Evolutionary conservation across 2,113 vertebrate genomes (phyloP).

Genomic region (Psammodynastes pulverulentus): DNA sequence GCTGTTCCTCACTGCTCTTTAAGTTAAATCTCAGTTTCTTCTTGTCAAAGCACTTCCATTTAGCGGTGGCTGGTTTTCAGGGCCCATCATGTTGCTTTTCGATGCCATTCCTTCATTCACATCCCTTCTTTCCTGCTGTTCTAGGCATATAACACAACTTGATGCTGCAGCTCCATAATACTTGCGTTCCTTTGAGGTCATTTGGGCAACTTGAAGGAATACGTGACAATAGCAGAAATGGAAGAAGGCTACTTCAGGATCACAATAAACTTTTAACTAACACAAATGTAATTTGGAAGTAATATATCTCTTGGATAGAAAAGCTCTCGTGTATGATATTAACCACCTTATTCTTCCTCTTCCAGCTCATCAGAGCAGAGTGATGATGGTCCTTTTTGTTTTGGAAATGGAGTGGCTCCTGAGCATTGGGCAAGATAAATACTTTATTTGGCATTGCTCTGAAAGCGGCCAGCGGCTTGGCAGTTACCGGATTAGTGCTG

Average conservation of each 20-base stretch:
- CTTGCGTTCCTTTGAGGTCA: not conserved
- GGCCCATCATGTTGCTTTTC: too few relatives aligned
- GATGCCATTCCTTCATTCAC: too few relatives aligned
- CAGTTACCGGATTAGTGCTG: slow-evolving; percentile 83
- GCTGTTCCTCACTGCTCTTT: not conserved
- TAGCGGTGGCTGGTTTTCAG: not conserved
- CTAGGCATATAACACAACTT: not conserved
- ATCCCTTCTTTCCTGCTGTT: not conserved
- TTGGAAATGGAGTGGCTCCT: slow-evolving; percentile 98
- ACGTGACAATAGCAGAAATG: not conserved
- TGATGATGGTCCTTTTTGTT: slow-evolving; percentile 91
- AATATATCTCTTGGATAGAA: not conserved
- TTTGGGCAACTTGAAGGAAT: not conserved
- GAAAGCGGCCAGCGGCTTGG: slow-evolving; percentile 91
- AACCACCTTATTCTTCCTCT: slow-evolving; percentile 49
- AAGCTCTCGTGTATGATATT: not conserved
- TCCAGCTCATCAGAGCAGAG: slow-evolving; percentile 89
- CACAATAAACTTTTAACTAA: not conserved
- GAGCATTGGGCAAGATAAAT: slow-evolving; percentile 93
- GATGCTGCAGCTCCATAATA: not conserved
- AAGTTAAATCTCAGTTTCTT: not conserved
- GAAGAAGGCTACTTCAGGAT: not conserved
- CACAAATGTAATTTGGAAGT: not conserved
- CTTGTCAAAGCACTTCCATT: not conserved
- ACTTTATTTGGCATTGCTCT: slow-evolving; percentile 94